phyloP scores from a whole-genome alignment of 1,140 invertebrate genomes.

The Dendrolimus punctatus region DNA sequence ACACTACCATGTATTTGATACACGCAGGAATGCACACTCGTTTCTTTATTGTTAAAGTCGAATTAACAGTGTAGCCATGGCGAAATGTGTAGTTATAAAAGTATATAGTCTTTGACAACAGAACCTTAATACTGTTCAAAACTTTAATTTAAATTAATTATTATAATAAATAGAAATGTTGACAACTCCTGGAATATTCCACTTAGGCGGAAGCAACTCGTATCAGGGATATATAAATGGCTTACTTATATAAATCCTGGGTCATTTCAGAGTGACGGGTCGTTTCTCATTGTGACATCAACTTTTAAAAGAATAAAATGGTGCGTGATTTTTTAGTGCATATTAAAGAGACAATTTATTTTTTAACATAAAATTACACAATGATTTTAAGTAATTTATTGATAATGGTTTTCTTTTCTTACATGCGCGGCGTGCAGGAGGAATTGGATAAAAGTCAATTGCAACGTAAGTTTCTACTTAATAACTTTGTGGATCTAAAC shows the following conservation, averaged over 20 bases:
- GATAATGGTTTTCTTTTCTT: conserved; percentile 21
- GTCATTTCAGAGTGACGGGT: conserved; percentile 16
- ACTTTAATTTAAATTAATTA: too few relatives aligned
- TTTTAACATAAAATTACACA: neutral
- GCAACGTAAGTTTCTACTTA: conserved; percentile 52
- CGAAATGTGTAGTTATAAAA: too few relatives aligned
- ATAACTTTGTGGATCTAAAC: neutral
- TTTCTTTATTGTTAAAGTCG: too few relatives aligned
- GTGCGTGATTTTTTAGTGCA: conserved; percentile 18
- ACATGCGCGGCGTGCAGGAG: conserved; percentile 51
- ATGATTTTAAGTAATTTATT: conserved; percentile 12
- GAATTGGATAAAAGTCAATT: conserved; percentile 73
- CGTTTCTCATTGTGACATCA: neutral
- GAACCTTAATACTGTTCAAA: too few relatives aligned
- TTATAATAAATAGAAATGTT: conserved; percentile 7
- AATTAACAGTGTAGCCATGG: too few relatives aligned
- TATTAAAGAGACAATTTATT: conserved; percentile 1
- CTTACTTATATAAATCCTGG: conserved; percentile 19
- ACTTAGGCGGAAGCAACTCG: conserved; percentile 32
- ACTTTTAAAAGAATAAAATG: conserved; percentile 20
- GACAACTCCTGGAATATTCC: conserved; percentile 35
- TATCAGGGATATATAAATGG: conserved; percentile 37
- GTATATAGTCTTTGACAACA: too few relatives aligned
- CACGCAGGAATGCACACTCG: too few relatives aligned
- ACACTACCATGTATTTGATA: too few relatives aligned